Evolutionary conservation across 2,797 vertebrate species (phyloP).

Genomic region (Hozukius guyotensis): DNA sequence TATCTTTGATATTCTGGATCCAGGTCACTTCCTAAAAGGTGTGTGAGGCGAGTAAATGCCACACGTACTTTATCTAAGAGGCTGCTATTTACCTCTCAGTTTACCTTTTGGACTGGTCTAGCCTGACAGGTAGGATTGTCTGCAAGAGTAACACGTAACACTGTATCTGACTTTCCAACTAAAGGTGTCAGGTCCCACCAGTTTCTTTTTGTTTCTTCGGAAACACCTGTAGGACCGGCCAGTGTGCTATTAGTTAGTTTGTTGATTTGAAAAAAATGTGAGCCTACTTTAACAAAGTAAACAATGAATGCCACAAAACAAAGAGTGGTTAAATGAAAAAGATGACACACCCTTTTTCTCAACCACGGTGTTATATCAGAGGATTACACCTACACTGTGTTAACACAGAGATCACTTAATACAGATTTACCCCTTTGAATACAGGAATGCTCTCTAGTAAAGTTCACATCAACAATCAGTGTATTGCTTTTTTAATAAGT

Average conservation of each 20-base stretch:
- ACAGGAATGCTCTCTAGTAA: not conserved
- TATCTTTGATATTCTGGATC: not conserved
- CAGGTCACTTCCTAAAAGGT: not conserved
- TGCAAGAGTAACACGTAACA: not conserved
- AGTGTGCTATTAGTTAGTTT: not conserved
- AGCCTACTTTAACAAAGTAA: not conserved
- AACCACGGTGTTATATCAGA: not conserved
- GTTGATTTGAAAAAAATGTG: not conserved
- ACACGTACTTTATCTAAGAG: not conserved
- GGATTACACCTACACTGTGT: not conserved
- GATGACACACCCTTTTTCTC: not conserved
- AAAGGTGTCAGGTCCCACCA: not conserved
- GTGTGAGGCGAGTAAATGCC: not conserved
- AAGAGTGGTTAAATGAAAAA: slow-evolving; percentile 5
- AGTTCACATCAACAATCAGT: not conserved
- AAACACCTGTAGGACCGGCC: not conserved
- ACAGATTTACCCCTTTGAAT: not conserved
- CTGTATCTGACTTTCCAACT: not conserved
- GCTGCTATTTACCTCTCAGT: not conserved
- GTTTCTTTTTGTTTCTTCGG: not conserved
- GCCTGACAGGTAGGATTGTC: slow-evolving; percentile 65
- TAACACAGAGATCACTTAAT: not conserved
- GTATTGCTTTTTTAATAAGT: slow-evolving; percentile 16
- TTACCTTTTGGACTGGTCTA: slow-evolving; percentile 50
- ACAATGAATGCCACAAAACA: slow-evolving; percentile 9